Base-by-base conservation (phyloP, 2,888 invertebrate genomes). In the Dryomyza anilis region DNA sequence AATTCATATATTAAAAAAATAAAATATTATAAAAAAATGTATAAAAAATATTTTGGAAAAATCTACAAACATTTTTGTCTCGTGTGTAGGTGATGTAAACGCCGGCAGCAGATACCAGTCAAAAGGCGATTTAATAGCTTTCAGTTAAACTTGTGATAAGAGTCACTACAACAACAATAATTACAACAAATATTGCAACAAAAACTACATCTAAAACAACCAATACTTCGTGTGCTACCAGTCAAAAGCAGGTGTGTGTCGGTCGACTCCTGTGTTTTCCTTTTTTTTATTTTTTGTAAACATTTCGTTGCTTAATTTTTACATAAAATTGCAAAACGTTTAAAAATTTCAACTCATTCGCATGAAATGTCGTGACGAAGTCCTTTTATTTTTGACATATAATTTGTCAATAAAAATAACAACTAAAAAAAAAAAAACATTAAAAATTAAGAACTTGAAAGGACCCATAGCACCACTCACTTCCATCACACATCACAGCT, bases 291-390 rank as follows among this genome's bases (percentile, higher is more conserved):
- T 33, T 48, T 39, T 60, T 36, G 60, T 14, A 53, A 19, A 14
- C 3, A 23, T 62, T 29, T 30, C 14, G 29, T 43, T 55, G 62
- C 29, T 62, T 16, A n/a, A 53, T 67, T 63, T 67, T n/a, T 65
- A 27, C 19, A 45, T 29, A 23, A 29, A 52, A 52, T 50, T 60
- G 60, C 50, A 16, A 25, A 52, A 60, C 61, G 61, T 36, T 61
- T 43, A 61, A 53, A 39, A 53, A 53, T 53, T 61, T 39, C 27
- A 23, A 23, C 39, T 16, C 50, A 60, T 52, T 36, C 52, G 50
- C 60, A 36, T 45, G 64, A 67, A 63, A 67, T 72, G 65, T 72
- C 71, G 70, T 72, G 71, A 70, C 71, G 68, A 67, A 65, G 71
- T 70, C 68, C 66, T 66, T 68, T 64, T 64, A 66, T 50, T 65